phyloP scores from a whole-genome alignment of 1,140 invertebrate genomes.

The Aricia agestis region DNA sequence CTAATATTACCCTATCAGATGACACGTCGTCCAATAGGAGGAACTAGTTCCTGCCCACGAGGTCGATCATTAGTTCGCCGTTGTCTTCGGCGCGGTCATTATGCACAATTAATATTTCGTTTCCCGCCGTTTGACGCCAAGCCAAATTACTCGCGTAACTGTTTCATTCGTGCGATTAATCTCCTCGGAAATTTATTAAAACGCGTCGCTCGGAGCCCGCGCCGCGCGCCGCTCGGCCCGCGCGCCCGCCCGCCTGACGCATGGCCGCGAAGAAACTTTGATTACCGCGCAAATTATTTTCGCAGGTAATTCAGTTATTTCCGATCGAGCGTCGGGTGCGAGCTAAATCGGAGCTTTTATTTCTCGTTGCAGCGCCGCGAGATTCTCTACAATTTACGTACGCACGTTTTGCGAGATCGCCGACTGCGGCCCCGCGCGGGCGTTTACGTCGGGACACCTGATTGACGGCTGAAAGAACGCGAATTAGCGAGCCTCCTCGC shows the following conservation, averaged over 20 bases:
- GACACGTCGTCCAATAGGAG: too few species aligned
- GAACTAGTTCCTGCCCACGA: too few species aligned
- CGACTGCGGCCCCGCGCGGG: slow-evolving; percentile 53
- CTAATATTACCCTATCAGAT: too few species aligned
- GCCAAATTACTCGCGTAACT: slow-evolving; percentile 52
- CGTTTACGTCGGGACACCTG: slow-evolving; percentile 52
- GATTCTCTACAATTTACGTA: slow-evolving; percentile 47
- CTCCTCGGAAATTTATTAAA: slow-evolving; percentile 48
- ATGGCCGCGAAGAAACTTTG: slow-evolving; percentile 49
- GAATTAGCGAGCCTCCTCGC: slow-evolving; percentile 44
- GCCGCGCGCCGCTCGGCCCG: slow-evolving; percentile 19
- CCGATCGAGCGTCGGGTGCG: slow-evolving; percentile 31
- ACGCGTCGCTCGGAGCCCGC: slow-evolving; percentile 25
- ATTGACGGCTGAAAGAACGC: slow-evolving; percentile 70
- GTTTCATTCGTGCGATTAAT: slow-evolving; percentile 47
- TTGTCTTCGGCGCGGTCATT: slow-evolving; percentile 11
- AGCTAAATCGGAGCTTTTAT: slow-evolving; percentile 57
- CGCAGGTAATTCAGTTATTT: slow-evolving; percentile 41
- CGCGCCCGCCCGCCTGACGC: slow-evolving; percentile 39
- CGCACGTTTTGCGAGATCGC: slow-evolving; percentile 46
- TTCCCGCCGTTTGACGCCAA: slow-evolving; percentile 35
- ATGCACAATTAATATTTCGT: slow-evolving; percentile 13
- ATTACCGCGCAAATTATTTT: slow-evolving; percentile 39
- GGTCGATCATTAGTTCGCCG: background rate
- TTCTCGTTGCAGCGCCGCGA: slow-evolving; percentile 44